These are phyloP conservation scores for Urophycis tenuis DNA, from an alignment of 2,797 vertebrate genomes.

Conservation along the genomic window DNA sequence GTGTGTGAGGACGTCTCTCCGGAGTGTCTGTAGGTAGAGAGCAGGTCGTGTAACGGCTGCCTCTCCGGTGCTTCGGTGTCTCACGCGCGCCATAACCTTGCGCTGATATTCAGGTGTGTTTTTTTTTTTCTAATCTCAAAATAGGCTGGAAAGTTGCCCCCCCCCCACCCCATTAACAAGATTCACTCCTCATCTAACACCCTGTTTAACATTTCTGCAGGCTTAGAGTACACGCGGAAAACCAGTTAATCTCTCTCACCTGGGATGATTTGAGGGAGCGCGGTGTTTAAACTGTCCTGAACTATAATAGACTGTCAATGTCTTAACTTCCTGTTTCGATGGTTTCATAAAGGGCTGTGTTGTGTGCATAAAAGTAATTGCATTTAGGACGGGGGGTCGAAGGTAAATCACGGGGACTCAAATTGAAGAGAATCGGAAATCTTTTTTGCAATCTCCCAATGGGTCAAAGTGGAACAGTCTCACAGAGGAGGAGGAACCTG, in stretches of 20 bases:
- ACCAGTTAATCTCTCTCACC: not conserved
- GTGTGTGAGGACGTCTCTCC: not conserved
- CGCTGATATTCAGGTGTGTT: not conserved
- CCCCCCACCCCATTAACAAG: not conserved
- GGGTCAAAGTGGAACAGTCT: conserved; percentile 31
- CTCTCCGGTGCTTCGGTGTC: not conserved
- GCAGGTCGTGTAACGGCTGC: not conserved
- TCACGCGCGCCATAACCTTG: not conserved
- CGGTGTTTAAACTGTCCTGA: not conserved
- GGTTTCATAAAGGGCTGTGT: not conserved
- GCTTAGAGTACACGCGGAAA: not conserved
- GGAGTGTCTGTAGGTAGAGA: not conserved
- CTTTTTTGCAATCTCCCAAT: conserved; percentile 32
- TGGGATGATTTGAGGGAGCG: not conserved
- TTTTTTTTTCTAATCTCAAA: not conserved
- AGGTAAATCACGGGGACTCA: conserved; percentile 8
- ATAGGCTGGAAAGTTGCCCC: not conserved
- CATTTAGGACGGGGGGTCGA: not conserved
- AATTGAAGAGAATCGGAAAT: conserved; percentile 35
- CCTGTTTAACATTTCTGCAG: conserved; percentile 1
- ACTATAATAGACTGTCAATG: not conserved
- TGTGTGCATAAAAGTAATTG: not conserved
- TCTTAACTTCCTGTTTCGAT: not conserved
- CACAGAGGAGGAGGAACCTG: conserved; percentile 36
- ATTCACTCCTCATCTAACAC: not conserved